These are phyloP conservation scores for Papilio protenor DNA, from an alignment of 2,888 invertebrate genomes.

Conservation along the genomic window DNA sequence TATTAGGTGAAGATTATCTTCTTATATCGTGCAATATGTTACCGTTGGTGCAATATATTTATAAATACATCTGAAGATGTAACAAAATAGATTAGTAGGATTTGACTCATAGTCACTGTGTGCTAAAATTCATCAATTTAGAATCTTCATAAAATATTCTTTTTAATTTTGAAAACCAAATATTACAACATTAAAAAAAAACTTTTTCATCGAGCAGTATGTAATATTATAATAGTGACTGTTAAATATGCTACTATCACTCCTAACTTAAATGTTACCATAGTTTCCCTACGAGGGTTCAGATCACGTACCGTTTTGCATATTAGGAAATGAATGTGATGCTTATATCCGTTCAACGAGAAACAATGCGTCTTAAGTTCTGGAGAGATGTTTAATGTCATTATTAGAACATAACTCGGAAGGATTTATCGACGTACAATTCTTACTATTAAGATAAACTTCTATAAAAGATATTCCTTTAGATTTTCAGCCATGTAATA, in stretches of 20 bases:
- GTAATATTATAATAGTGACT: background rate
- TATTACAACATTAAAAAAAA: too few relatives aligned
- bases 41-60: background rate
- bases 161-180: too few relatives aligned
- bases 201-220: too few relatives aligned
- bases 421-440: conserved; percentile 50
- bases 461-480: conserved; percentile 1
- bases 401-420: conserved; percentile 46
- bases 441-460: conserved; percentile 48
- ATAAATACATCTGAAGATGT: background rate
- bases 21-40: conserved; percentile 12
- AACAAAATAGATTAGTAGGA: conserved; percentile 51
- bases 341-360: conserved; percentile 53
- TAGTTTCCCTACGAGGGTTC: conserved; percentile 15
- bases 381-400: conserved; percentile 59
- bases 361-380: conserved; percentile 59
- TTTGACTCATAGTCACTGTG: conserved; percentile 59
- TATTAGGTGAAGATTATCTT: conserved; percentile 9
- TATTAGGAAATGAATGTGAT: conserved; percentile 49
- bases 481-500: conserved; percentile 59
- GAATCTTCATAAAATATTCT: too few relatives aligned
- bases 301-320: conserved; percentile 37
- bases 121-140: conserved; percentile 54
- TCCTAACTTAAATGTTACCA: background rate
- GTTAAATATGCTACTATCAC: too few relatives aligned